Percentiles rank a stretch among this genome's conserved stretches.
phyloP scores from a whole-genome alignment of 2,113 vertebrate species.

The Odontesthes bonariensis region DNA sequence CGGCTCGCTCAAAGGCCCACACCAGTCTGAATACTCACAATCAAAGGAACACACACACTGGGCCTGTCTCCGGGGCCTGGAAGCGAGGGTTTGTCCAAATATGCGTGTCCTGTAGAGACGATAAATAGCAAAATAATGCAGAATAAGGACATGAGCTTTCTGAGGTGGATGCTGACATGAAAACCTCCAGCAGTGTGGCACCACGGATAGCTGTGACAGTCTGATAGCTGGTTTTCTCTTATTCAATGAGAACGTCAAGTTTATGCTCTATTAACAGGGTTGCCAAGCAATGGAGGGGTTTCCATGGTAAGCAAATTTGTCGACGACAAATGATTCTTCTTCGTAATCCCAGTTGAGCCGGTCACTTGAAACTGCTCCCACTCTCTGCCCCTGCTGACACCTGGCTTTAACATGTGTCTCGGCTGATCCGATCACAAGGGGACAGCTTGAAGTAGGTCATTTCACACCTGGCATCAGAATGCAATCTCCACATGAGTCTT shows the following conservation, averaged over 20 bases:
- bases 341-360: neutral
- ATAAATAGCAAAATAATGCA: neutral
- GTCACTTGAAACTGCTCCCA: neutral
- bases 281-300: neutral
- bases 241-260: too few relatives aligned
- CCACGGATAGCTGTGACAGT: too few relatives aligned
- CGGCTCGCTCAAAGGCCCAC: neutral
- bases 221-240: too few relatives aligned
- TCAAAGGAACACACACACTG: neutral
- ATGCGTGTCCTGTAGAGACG: conserved; percentile 52
- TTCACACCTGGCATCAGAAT: neutral
- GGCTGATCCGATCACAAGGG: neutral
- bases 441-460: neutral
- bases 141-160: neutral
- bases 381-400: neutral
- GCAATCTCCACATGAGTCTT: neutral
- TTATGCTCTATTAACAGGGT: too few relatives aligned
- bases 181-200: too few relatives aligned
- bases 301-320: neutral
- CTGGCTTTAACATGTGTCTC: neutral
- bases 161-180: too few relatives aligned
- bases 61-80: neutral
- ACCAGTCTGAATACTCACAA: too few relatives aligned
- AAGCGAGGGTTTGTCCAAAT: neutral
- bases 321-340: neutral